A percentile compares a stretch with the other conserved stretches of the same genome.
These are phyloP conservation scores for Peromyscus polionotus DNA, from an alignment of 2,113 vertebrate species.

Conservation along the genomic window DNA sequence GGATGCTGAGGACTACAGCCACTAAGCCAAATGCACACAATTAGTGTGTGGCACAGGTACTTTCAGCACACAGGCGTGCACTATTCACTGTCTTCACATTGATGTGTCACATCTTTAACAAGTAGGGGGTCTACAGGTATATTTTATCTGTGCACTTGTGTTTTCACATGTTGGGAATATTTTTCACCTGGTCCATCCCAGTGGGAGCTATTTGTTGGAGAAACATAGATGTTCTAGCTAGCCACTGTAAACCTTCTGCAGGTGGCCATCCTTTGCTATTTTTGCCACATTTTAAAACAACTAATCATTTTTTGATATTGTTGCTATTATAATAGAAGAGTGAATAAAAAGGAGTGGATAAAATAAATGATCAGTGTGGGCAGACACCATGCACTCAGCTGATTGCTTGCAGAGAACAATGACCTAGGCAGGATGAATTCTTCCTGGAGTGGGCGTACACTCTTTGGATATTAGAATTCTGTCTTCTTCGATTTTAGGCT, in stretches of 20 bases:
- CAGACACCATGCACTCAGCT: neutral
- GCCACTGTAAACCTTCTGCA: rapidly evolving
- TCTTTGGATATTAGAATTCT: neutral
- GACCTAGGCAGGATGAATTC: neutral
- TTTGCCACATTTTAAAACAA: neutral
- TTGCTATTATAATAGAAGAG: neutral
- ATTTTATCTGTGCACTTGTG: neutral
- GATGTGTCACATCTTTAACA: neutral
- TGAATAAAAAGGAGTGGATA: neutral
- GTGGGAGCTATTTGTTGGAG: neutral
- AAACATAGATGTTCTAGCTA: no score
- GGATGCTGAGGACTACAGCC: neutral
- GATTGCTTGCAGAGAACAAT: neutral
- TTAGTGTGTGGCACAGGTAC: neutral
- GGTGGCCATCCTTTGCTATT: neutral
- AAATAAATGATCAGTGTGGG: neutral
- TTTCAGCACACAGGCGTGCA: neutral
- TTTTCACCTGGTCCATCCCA: neutral
- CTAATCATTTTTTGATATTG: neutral
- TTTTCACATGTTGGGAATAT: neutral
- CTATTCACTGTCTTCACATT: neutral
- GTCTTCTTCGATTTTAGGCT: neutral
- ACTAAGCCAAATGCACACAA: neutral
- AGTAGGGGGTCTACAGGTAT: neutral
- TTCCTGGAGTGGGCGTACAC: no score